A percentile compares a stretch with the other conserved stretches of the same genome.
These are phyloP conservation scores for Diabrotica undecimpunctata DNA, from an alignment of 1,140 invertebrate species.

Conservation along the genomic window DNA sequence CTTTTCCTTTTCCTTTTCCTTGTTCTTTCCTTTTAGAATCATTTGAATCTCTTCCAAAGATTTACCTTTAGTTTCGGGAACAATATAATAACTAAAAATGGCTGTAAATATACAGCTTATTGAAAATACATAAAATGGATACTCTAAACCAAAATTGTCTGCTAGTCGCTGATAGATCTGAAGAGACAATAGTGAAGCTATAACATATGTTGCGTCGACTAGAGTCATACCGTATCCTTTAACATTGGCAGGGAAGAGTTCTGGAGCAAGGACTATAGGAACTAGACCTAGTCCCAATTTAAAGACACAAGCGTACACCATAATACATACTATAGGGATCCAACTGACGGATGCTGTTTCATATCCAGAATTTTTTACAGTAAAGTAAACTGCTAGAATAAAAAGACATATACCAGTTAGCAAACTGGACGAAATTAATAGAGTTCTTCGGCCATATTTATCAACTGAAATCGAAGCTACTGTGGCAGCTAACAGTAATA, in stretches of 20 bases:
- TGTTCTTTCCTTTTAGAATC: constrained; percentile 26
- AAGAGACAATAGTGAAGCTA: constrained; percentile 60
- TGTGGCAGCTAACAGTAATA: constrained; percentile 29
- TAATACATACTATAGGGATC: constrained; percentile 33
- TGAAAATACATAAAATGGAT: constrained; percentile 31
- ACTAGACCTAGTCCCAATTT: constrained; percentile 50
- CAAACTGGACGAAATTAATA: constrained; percentile 30
- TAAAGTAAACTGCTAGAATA: constrained; percentile 34
- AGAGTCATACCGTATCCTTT: constrained; percentile 46
- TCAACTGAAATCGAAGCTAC: constrained; percentile 29
- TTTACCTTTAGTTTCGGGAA: constrained; percentile 35
- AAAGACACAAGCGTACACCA: constrained; percentile 32
- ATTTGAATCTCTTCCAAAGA: constrained; percentile 32
- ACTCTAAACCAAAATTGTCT: constrained; percentile 22
- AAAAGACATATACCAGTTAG: constrained; percentile 29
- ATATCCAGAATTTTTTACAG: constrained; percentile 27
- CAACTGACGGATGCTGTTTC: constrained; percentile 25
- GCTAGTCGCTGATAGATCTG: constrained; percentile 52
- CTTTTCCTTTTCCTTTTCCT: not conserved
- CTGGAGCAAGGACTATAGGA: constrained; percentile 65
- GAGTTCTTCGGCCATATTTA: constrained; percentile 32
- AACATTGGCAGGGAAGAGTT: constrained; percentile 61
- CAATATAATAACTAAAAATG: constrained; percentile 14
- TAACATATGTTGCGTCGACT: constrained; percentile 29
- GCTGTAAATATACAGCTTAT: constrained; percentile 16